A percentile compares a stretch with the other conserved stretches of the same genome.
Evolutionary conservation across 1,140 invertebrate genomes (phyloP).

Genomic region (Drosophila nasuta): DNA sequence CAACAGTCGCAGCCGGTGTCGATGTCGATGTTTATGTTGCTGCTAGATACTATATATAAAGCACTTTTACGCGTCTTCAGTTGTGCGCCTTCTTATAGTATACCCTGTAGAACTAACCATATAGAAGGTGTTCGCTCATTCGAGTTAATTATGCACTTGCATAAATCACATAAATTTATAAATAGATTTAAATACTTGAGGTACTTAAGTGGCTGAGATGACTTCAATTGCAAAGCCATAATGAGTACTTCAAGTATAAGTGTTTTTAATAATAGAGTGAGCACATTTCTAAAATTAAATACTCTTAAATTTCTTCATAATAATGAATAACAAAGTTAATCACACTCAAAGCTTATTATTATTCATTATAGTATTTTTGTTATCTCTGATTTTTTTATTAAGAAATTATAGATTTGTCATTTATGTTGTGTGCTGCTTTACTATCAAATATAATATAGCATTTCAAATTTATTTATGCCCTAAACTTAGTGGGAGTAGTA

Average conservation of each 20-base stretch:
- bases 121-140: not conserved
- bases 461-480: too few species aligned
- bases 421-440: too few species aligned
- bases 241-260: not conserved
- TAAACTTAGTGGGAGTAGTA: too few species aligned
- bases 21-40: conserved; percentile 26
- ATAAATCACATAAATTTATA: not conserved
- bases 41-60: conserved; percentile 37
- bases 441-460: too few species aligned
- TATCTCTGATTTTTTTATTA: too few species aligned
- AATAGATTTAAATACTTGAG: not conserved
- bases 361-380: too few species aligned
- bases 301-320: not conserved
- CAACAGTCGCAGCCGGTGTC: conserved; percentile 28
- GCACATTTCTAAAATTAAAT: not conserved
- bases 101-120: not conserved
- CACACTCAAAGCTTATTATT: too few species aligned
- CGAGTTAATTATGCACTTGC: not conserved
- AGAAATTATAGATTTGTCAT: too few species aligned
- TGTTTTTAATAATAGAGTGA: not conserved
- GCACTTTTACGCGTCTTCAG: conserved; percentile 53
- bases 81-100: conserved; percentile 28
- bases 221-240: too few species aligned
- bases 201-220: not conserved
- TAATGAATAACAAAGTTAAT: too few species aligned